Percentiles rank a stretch among this genome's conserved stretches.
Conservation (phyloP, 2,113 vertebrate species). For the Engystomops pustulosus region DNA sequence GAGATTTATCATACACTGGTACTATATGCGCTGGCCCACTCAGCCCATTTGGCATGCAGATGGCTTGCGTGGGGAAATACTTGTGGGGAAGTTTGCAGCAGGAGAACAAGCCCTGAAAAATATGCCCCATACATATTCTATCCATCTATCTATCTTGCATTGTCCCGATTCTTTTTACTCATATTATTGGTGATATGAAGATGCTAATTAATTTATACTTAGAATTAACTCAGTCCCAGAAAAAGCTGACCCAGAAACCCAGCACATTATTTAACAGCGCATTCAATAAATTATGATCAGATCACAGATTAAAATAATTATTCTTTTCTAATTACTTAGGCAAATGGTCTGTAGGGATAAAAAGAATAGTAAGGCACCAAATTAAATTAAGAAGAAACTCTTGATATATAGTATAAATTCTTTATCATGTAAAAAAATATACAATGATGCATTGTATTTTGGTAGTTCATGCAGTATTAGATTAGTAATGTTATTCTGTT, state of each 20-base stretch:
- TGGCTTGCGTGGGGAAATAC: no score
- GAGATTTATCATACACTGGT: no score
- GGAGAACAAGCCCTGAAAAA: no score
- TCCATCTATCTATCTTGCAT: not conserved
- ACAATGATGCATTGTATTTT: not conserved
- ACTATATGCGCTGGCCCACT: no score
- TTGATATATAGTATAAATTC: not conserved
- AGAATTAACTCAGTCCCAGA: constrained; percentile 17
- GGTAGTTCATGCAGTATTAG: not conserved
- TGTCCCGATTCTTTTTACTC: not conserved
- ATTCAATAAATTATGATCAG: constrained; percentile 40
- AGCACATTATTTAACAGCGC: not conserved
- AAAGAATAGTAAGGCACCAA: not conserved
- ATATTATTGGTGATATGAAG: not conserved
- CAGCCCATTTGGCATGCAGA: no score
- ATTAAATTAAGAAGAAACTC: not conserved
- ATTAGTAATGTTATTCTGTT: no score
- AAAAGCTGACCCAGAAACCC: constrained; percentile 18
- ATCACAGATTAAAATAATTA: constrained; percentile 31
- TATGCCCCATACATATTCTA: no score
- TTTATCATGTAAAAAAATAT: not conserved
- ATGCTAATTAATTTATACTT: not conserved
- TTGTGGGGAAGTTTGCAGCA: no score
- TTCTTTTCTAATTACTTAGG: constrained; percentile 34
- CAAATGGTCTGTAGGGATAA: not conserved